Evolutionary conservation across 2,888 invertebrate genomes (phyloP), one percentile per base, ranked within the genome.

Genomic region (Drosophila percnosoma): DNA sequence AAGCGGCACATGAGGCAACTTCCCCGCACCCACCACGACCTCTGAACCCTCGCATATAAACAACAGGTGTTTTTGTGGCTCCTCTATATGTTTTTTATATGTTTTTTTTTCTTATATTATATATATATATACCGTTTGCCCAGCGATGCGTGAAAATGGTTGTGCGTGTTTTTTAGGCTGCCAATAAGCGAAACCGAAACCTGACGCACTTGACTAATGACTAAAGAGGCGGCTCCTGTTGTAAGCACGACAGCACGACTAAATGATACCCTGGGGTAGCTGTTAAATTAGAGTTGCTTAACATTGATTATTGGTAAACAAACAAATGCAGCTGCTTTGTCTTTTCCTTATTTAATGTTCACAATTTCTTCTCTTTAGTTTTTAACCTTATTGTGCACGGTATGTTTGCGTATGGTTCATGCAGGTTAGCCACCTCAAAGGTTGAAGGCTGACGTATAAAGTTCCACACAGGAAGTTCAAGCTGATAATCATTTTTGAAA

Each of bases 1-100:
- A 85, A 64, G 87, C 87, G 79, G 49, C 73, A 65, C 76, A 69
- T 61, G 52, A 53, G 68, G 60, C 21, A 52, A 34, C 49, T 45
- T 21, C 24, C 34, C 29, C 4, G 11, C n/a, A 33, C 31, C 27
- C 27, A 38, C 33, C 38, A 42, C 24, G 52, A 66, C 65, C 65
- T 31, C 40, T 45, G 45, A 75, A 61, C 63, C 75, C 60, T 33
- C 64, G 48, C 27, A 15, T 29, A 38, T n/a, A 27, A 55, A 60
- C 81, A 88, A 85, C 85, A 85, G 85, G 85, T 85, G 85, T 88
- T 81, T 79, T 31, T 57, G 5, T 15, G 73, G 48, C 58, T 38
- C 27, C 52, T n/a, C 57, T 29, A 33, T 33, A 18, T 21, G 18
- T 29, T 2, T 29, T 21, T 21, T 21, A 21, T 21, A 21, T 21